Evolutionary conservation across 2,888 invertebrate species (phyloP), one percentile per base, ranked within the genome.

Genomic region (Baronia brevicornis): DNA sequence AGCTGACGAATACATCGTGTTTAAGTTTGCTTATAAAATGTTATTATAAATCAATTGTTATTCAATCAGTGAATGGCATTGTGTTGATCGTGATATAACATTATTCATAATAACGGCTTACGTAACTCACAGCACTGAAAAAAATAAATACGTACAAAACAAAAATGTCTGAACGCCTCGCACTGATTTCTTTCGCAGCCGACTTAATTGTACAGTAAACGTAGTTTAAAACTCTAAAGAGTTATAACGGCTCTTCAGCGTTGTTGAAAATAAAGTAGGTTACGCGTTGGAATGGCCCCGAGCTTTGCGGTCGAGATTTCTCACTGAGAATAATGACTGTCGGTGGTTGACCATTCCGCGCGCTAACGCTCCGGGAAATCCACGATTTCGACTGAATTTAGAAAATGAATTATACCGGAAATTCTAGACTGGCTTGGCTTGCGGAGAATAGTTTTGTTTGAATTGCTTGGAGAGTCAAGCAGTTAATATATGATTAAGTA

Each of bases 221-320:
- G n/a, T n/a, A n/a, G n/a, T n/a, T n/a, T n/a, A n/a, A n/a, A n/a
- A n/a, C n/a, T n/a, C n/a, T n/a, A n/a, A n/a, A n/a, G n/a, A n/a
- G n/a, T n/a, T n/a, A n/a, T n/a, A n/a, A n/a, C n/a, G n/a, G n/a
- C 6, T 10, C 23, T 12, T 11, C 11, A n/a, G 22, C 5, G 4
- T 23, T 12, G 2, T 22, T 22, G 5, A n/a, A 21, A 21, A 8
- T 3, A 25, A 22, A 27, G 25, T 33, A 22, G 22, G 33, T 23
- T 28, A 27, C 28, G 19, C 13, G 12, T 8, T 24, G 34, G 34
- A 28, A 28, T 24, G 14, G 12, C 34, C 28, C 34, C n/a, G 14
- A 7, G 4, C 7, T 14, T 28, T 19, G 28, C 23, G 15, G 24
- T 14, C 9, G 19, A 5, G 23, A 28, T 34, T 18, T 33, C 9